Conservation (phyloP, 2,797 vertebrate species). For the Helarctos malayanus region DNA sequence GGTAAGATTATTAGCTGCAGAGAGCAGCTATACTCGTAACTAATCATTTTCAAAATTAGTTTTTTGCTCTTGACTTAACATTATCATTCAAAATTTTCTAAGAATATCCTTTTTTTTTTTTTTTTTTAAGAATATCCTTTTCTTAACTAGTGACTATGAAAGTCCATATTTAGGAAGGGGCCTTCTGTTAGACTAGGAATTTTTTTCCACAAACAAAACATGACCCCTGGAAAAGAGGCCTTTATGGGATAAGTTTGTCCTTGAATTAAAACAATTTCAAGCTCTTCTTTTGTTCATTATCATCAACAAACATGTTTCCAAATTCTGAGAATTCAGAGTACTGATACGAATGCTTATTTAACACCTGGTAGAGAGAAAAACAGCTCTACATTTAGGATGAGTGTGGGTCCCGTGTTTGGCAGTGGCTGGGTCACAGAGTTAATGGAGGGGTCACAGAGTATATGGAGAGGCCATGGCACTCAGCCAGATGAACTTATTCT, state of each 20-base stretch:
- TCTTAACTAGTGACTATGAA: not conserved
- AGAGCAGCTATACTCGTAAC: not conserved
- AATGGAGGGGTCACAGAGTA: not conserved
- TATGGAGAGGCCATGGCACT: not conserved
- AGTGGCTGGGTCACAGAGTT: not conserved
- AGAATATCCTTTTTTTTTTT: not conserved
- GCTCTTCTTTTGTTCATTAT: not conserved
- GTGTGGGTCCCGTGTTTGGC: not conserved
- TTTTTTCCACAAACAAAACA: not conserved
- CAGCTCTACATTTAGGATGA: not conserved
- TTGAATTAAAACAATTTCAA: constrained; percentile 4
- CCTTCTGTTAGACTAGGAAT: not conserved
- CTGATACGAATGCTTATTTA: not conserved
- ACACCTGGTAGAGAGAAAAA: not conserved
- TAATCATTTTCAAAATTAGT: not conserved
- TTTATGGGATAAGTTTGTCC: not conserved
- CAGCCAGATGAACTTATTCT: not conserved
- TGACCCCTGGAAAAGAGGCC: not conserved
- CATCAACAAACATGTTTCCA: not conserved
- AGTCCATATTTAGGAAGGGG: not conserved
- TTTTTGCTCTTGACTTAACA: constrained; percentile 33
- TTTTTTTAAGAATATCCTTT: not conserved
- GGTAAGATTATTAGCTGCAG: not conserved
- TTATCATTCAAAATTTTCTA: not conserved
- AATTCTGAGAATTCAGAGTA: constrained; percentile 19